Conservation (phyloP, 2,888 invertebrate species). For the Leptothorax acervorum region DNA sequence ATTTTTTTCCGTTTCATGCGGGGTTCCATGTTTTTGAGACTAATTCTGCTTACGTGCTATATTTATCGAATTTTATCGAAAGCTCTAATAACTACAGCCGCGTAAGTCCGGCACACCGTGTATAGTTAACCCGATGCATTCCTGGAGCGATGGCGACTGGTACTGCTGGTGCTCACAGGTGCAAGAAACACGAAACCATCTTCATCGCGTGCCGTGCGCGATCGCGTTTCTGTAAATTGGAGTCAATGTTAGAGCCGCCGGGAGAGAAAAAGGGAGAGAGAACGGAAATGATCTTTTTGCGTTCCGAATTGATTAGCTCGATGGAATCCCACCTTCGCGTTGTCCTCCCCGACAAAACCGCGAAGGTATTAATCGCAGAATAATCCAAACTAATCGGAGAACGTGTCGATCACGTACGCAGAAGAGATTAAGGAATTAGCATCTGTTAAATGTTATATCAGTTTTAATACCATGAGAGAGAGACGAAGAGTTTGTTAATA, state of each 20-base stretch:
- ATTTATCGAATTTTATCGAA: not conserved
- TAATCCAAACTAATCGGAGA: constrained; percentile 5
- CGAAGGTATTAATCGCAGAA: not conserved
- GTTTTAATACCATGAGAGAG: not conserved
- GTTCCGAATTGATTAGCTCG: constrained; percentile 49
- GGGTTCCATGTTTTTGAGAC: not conserved
- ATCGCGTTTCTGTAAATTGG: constrained; percentile 61
- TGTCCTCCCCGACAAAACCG: not conserved
- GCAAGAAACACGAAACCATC: constrained; percentile 61
- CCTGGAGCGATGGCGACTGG: constrained; percentile 42
- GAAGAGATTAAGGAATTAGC: not conserved
- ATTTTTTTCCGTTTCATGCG: not conserved
- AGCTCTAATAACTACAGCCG: not conserved
- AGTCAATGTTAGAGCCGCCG: constrained; percentile 37
- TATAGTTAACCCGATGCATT: constrained; percentile 40
- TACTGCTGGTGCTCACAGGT: constrained; percentile 54
- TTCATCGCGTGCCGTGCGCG: constrained; percentile 60
- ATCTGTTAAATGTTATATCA: not conserved
- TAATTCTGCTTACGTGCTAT: not conserved
- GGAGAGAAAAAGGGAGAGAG: not conserved
- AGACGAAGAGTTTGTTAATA: not conserved
- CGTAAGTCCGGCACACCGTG: constrained; percentile 5
- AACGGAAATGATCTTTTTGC: constrained; percentile 43
- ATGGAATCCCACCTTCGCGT: constrained; percentile 1
- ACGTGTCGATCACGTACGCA: not conserved